Conservation (phyloP, 2,113 vertebrate genomes). For the Scalopus aquaticus region DNA sequence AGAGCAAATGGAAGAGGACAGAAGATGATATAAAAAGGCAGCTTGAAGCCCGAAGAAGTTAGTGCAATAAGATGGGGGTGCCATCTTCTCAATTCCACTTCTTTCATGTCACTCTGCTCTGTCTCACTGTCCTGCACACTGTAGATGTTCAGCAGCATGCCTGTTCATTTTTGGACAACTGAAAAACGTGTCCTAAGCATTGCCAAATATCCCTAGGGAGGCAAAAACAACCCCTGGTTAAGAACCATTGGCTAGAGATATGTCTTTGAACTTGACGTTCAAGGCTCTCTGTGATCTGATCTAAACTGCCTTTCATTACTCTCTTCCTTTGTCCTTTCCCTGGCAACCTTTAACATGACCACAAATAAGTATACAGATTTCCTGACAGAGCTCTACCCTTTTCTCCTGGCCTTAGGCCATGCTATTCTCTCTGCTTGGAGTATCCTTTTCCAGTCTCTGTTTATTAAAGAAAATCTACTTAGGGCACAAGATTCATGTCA, state of each 20-base stretch:
- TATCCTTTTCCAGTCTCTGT: background rate
- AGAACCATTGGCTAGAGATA: background rate
- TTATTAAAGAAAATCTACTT: background rate
- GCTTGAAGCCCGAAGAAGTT: background rate
- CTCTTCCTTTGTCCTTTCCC: background rate
- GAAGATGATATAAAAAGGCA: background rate
- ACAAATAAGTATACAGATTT: background rate
- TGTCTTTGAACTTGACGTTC: constrained; percentile 4
- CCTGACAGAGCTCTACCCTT: background rate
- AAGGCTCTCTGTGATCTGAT: background rate
- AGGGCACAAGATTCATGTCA: background rate
- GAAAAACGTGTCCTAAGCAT: background rate
- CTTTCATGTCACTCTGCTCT: background rate
- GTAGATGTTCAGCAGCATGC: background rate
- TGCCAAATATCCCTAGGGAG: background rate
- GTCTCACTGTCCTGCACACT: background rate
- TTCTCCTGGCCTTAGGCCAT: background rate
- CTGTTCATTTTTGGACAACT: background rate
- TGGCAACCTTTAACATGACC: background rate
- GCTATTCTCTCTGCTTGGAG: background rate
- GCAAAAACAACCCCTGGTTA: background rate
- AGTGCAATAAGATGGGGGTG: background rate
- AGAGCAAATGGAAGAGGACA: background rate
- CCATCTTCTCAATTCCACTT: background rate
- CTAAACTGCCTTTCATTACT: background rate